Base-by-base conservation (phyloP, 2,888 invertebrate genomes). In the Lithophane semibrunnea region DNA sequence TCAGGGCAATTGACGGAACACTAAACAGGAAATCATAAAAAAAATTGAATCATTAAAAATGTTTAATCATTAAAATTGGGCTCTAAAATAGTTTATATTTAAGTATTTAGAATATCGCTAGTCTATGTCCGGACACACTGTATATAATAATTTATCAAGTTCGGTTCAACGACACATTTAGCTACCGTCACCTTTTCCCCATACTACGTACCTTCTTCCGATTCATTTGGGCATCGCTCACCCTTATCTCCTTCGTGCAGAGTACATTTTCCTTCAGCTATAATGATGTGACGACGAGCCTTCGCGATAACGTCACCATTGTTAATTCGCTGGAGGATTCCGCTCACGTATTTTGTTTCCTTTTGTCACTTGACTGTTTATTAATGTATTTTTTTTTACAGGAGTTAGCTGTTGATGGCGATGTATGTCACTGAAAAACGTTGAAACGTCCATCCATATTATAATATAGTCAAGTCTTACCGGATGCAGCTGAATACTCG, bases 141-240 rank as follows among this genome's bases (percentile, higher is more conserved):
- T 29, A 29, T 29, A 29, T 29, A 29, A 29, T 29, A 29, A 37
- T 37, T 3, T 37, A 37, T 37, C 37, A 37, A 5, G 37, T 37
- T 37, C 37, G 37, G 37, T 4, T 37, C 42, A 54, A 24, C 18
- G 54, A 52, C 78, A 37, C 29, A 56, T 63, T 70, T 37, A 58
- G 70, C n/a, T 70, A 21, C 56, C 47, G 16, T 58, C 29, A 56
- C 29, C 52, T 58, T 63, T 70, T 70, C 13, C 29, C 49, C 64
- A 42, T 5, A 37, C 52, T 44, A 47, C 16, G 44, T 29, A 63
- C 42, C 66, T 72, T 74, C 47, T 69, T 63, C 58, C 61, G 69
- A 80, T 87, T 80, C 79, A 87, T 87, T 83, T 67, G 75, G 67
- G 75, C 86, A 82, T 85, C 83, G 65, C 77, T 87, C 85, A 87